These are phyloP conservation scores for Riparia riparia DNA, from an alignment of 2,113 vertebrate genomes.

Conservation along the genomic window DNA sequence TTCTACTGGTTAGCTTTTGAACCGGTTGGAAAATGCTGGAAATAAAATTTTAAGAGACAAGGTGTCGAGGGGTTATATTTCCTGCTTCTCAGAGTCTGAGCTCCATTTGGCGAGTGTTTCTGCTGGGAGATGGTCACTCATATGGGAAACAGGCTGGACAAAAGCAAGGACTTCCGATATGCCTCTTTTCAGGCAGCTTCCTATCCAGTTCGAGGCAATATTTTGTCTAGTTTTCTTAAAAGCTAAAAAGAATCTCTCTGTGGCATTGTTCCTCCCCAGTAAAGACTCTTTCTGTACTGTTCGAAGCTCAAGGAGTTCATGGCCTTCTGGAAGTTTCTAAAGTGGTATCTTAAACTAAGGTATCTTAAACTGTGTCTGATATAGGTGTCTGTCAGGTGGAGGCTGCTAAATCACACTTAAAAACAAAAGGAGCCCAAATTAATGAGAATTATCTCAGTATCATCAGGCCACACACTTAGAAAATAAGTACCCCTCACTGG, in stretches of 20 bases:
- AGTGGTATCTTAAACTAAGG: background rate
- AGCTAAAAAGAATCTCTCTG: background rate
- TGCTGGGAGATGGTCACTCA: background rate
- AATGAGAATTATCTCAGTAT: background rate
- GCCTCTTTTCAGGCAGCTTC: background rate
- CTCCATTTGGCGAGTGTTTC: background rate
- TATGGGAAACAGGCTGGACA: background rate
- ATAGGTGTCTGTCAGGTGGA: background rate
- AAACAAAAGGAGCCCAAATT: background rate
- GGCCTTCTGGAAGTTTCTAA: background rate
- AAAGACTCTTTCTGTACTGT: background rate
- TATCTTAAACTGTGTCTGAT: background rate
- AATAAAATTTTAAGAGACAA: background rate
- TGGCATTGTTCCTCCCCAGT: background rate
- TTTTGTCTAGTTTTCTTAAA: conserved; percentile 9
- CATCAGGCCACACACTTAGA: background rate
- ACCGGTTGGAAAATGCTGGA: background rate
- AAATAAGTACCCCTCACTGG: background rate
- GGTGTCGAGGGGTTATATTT: background rate
- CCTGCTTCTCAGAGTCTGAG: background rate
- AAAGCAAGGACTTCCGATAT: background rate
- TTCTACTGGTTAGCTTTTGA: background rate
- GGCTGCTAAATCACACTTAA: background rate
- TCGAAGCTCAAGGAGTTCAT: background rate
- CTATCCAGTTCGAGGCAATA: background rate